A percentile compares a stretch with the other conserved stretches of the same genome.
Evolutionary conservation across 2,113 vertebrate species (phyloP).

Genomic region (Ramphastos sulfuratus): DNA sequence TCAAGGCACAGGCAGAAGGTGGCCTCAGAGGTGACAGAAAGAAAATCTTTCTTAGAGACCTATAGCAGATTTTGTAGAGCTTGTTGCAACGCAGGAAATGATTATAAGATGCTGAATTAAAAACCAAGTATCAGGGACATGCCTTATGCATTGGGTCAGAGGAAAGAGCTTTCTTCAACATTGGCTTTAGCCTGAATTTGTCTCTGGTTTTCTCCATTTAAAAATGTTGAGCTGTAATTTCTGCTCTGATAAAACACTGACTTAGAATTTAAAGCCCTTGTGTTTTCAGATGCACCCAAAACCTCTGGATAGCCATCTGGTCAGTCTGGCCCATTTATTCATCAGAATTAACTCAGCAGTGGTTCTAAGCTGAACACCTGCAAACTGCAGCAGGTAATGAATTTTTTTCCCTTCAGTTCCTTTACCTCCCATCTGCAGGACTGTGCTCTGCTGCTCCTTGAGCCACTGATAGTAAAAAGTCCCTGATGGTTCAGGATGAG

Average conservation of each 20-base stretch:
- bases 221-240: background rate
- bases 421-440: background rate
- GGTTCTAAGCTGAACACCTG: background rate
- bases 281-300: background rate
- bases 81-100: background rate
- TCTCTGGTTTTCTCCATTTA: background rate
- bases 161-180: background rate
- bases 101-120: background rate
- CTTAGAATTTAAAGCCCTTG: background rate
- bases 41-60: background rate
- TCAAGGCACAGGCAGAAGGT: background rate
- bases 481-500: background rate
- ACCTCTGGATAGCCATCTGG: slow-evolving; percentile 9
- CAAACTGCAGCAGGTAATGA: background rate
- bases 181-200: background rate
- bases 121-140: background rate
- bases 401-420: background rate
- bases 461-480: background rate
- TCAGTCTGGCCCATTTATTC: slow-evolving; percentile 11
- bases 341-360: slow-evolving; percentile 1
- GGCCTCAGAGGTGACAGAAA: background rate
- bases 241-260: background rate
- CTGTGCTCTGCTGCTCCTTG: background rate
- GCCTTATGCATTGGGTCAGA: background rate
- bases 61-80: background rate